Base-by-base conservation (phyloP, 2,113 vertebrate genomes). In the Anolis sagrei region DNA sequence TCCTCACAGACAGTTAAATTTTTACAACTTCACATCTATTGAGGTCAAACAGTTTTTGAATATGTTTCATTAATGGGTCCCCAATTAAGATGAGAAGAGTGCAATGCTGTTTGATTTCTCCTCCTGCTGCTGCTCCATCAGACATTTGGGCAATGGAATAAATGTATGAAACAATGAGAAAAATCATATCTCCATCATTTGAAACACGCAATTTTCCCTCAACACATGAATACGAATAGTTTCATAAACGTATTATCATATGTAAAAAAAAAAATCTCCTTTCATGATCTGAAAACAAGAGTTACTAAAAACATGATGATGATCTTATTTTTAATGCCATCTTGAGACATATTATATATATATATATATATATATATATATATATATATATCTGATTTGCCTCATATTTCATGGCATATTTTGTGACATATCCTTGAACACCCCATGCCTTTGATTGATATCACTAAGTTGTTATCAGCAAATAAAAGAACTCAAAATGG, bases 71-170 rank as follows among this genome's bases (percentile, higher is more conserved):
- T 49, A 73, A 1, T 4, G 68, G 1, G 1, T 49, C 1, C 89
- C 62, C 85, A 25, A 29, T 83, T 2, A 1, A 0, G 82, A 7
- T 18, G 3, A 23, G 21, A 44, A 39, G 48, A 51, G 7, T 69
- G 18, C 7, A 69, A n/a, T 79, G 13, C n/a, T 70, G 7, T 68
- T 68, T 68, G 9, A 9, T 68, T 29, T 9, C 5, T 13, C 39
- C 5, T 23, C 21, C 7, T 19, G 3, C 58, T 25, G 2, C n/a
- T 80, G 39, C 32, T 34, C 8, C 3, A 49, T 86, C 83, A 90
- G 76, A 86, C 89, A 84, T 74, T 93, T 90, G 74, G 25, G 69
- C 51, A 84, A 85, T 5, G 86, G 87, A 76, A 23, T 75, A 25
- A 74, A 62, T 9, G 85, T 82, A 80, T 91, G 79, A 70, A 86